These are phyloP conservation scores for Neoitamus cyanurus DNA, from an alignment of 2,888 invertebrate species.

Conservation along the genomic window DNA sequence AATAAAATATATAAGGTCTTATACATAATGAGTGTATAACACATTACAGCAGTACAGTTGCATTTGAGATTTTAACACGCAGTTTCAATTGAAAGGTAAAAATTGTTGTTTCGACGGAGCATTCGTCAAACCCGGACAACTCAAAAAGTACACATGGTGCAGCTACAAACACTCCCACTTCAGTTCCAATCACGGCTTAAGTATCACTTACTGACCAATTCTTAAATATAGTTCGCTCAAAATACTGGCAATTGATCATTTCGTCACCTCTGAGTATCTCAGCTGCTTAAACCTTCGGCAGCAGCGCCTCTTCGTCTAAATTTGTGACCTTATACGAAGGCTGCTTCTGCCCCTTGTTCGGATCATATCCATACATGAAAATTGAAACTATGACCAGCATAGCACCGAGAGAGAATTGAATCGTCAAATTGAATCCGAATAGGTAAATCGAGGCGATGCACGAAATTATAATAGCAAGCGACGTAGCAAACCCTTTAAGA, in stretches of 20 bases:
- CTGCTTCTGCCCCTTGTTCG: slow-evolving; percentile 61
- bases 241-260: not conserved
- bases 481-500: slow-evolving; percentile 97
- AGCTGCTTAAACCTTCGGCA: slow-evolving; percentile 4
- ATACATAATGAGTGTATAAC: not conserved
- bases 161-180: not conserved
- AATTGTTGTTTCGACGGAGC: not conserved
- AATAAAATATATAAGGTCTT: not conserved
- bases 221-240: not conserved
- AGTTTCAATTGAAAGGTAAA: not conserved
- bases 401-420: slow-evolving; percentile 90
- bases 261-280: not conserved
- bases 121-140: not conserved
- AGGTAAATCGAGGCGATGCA: slow-evolving; percentile 93
- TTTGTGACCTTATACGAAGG: not conserved
- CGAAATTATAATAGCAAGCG: slow-evolving; percentile 94
- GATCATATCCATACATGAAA: slow-evolving; percentile 90
- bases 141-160: not conserved
- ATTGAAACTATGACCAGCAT: slow-evolving; percentile 91
- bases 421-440: slow-evolving; percentile 87
- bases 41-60: not conserved
- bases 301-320: not conserved
- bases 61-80: not conserved
- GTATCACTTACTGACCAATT: not conserved
- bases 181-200: not conserved